These are phyloP conservation scores for Lissonota sp. DNA, from an alignment of 2,888 invertebrate species.

Conservation along the genomic window DNA sequence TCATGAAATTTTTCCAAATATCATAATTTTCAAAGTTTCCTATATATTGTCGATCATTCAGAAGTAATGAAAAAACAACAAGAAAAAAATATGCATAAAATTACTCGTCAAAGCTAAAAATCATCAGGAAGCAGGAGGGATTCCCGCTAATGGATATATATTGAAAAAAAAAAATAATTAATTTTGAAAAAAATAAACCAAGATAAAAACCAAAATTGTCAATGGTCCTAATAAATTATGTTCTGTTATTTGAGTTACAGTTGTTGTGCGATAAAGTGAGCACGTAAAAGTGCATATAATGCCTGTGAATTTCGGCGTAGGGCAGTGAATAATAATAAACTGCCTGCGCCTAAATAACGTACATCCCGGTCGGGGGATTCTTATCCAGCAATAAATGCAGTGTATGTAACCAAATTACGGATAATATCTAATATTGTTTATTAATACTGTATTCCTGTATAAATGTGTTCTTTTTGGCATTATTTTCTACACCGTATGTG, in stretches of 20 bases:
- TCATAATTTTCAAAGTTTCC: too few species aligned
- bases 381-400: slow-evolving; percentile 82
- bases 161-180: slow-evolving; percentile 8
- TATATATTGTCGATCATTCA: too few species aligned
- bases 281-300: slow-evolving; percentile 80
- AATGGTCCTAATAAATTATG: slow-evolving; percentile 81
- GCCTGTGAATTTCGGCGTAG: slow-evolving; percentile 75
- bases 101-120: slow-evolving; percentile 40
- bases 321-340: slow-evolving; percentile 80
- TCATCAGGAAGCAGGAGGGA: slow-evolving; percentile 72
- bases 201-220: slow-evolving; percentile 71
- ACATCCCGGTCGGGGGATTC: slow-evolving; percentile 81
- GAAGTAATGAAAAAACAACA: too few species aligned
- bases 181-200: slow-evolving; percentile 6
- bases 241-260: slow-evolving; percentile 83
- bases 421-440: slow-evolving; percentile 81
- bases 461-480: slow-evolving; percentile 13
- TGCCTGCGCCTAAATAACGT: slow-evolving; percentile 79
- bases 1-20: too few species aligned
- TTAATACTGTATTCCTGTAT: slow-evolving; percentile 65
- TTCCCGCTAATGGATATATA: slow-evolving; percentile 72
- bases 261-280: slow-evolving; percentile 80
- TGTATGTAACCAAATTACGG: slow-evolving; percentile 83
- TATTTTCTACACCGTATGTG: slow-evolving; percentile 34
- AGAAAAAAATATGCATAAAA: too few species aligned